Evolutionary conservation across 2,113 vertebrate genomes (phyloP), one percentile per base, ranked within the genome.

Genomic region (Ammodytes marinus): DNA sequence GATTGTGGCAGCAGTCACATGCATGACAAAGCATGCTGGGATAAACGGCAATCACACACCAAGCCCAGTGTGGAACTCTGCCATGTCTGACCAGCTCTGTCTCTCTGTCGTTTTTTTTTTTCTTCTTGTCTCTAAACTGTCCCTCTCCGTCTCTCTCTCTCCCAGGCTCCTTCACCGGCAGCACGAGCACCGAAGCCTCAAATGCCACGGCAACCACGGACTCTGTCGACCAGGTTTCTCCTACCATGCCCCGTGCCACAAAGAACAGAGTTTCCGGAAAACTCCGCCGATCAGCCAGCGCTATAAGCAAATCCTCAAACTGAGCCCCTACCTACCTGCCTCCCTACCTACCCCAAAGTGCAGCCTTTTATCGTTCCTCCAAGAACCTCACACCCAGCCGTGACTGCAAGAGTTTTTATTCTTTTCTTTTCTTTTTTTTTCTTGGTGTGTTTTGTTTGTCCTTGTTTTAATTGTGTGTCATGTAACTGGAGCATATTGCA

Each of bases 141-240:
- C 27, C 27, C 70, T 39, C 55, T 72, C 40, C 63, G n/a, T 78
- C 67, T 52, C 39, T 87, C 57, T 84, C 60, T 69, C 39, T 71
- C 92, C 46, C 94, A 99, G 98, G 96, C 92, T 95, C 94, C 84
- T 94, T 97, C 92, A 94, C 93, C 42, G 57, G 96, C 77, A 95
- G 95, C 63, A 83, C 85, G 0, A 96, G 94, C 54, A 90, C 95
- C 0, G 94, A 96, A 73, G 91, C 93, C 14, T 83, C 80, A 67
- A 76, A 46, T 54, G 8, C 86, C 79, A 14, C 88, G 0, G 88
- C 83, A 27, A 3, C 88, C 0, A 4, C 89, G 0, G 93, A 96
- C 78, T 42, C 93, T 1, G 82, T 66, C 0, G 95, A 95, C 77
- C 95, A 91, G 80, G 86, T 91, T 57, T 96, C 93, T 5, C 95